Evolutionary conservation across 2,797 vertebrate species (phyloP).

Genomic region (Macroramphosus scolopax): DNA sequence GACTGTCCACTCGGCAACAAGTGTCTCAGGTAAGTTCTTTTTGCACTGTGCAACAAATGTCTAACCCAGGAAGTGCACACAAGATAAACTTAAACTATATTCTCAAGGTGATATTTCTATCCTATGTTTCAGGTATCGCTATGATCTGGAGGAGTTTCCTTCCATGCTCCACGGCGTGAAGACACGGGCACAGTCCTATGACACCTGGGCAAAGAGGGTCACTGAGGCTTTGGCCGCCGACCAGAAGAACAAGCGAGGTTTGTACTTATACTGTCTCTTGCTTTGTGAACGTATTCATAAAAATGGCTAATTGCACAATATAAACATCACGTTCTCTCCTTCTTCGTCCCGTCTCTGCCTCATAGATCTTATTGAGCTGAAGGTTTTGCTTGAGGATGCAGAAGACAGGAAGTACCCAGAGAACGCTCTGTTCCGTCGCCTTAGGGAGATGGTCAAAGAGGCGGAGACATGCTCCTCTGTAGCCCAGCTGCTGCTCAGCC

Average conservation of each 20-base stretch:
- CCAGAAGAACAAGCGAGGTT: constrained; percentile 96
- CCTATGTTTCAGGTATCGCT: constrained; percentile 84
- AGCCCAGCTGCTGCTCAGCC: constrained; percentile 92
- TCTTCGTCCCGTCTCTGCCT: not conserved
- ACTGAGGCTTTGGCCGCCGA: constrained; percentile 90
- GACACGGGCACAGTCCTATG: constrained; percentile 94
- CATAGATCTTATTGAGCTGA: constrained; percentile 93
- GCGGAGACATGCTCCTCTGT: constrained; percentile 98
- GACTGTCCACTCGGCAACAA: constrained; percentile 88
- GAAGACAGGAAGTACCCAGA: constrained; percentile 98
- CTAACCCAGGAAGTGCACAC: too few relatives aligned
- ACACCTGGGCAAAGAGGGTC: constrained; percentile 94
- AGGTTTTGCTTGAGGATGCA: constrained; percentile 94
- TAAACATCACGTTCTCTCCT: not conserved
- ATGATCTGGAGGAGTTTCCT: constrained; percentile 93
- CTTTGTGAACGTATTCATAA: not conserved
- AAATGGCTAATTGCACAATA: too few relatives aligned
- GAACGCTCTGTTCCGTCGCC: constrained; percentile 88
- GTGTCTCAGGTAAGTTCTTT: constrained; percentile 93
- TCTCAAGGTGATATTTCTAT: not conserved
- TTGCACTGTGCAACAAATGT: too few relatives aligned
- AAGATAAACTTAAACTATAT: too few relatives aligned
- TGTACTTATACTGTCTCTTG: not conserved
- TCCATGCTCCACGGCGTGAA: constrained; percentile 93
- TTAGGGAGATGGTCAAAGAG: constrained; percentile 94